Base-by-base conservation (phyloP, 2,113 vertebrate species). In the Callocephalon fimbriatum region DNA sequence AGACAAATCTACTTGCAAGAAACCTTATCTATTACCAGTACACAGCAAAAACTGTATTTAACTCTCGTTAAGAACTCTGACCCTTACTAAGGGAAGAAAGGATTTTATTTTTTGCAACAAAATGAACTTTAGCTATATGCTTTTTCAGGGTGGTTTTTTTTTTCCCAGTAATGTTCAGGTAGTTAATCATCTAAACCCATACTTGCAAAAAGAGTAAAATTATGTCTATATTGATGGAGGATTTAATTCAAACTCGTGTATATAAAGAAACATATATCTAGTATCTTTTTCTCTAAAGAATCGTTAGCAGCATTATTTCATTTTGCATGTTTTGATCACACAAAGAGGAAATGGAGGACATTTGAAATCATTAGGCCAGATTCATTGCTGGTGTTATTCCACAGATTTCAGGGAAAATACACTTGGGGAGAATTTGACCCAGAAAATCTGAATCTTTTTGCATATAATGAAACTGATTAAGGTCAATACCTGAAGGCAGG, bases 381-480 rank as follows among this genome's bases (percentile, higher is more conserved):
- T 88, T 65, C 18, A n/a, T 71, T 80, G 37, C 48, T 86, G 13
- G 3, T 83, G 38, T 44, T 91, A 82, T 23, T 73, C n/a, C 29
- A 48, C 53, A 89, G 66, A 88, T 82, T 72, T 73, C 70, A 93
- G n/a, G 9, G 25, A 48, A 68, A 84, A 89, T 91, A 85, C 37
- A n/a, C 62, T 27, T 72, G 68, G 70, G 87, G 42, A 90, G 65
- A 74, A 87, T 92, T 77, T 94, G 88, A 95, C 91, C 79, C 90
- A 94, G 91, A 96, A 96, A 95, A 90, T 83, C 44, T 72, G 81
- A 95, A 86, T 86, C 38, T 67, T 88, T 94, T 86, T 94, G 48
- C 74, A 89, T 94, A 66, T 62, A 79, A 87, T 93, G 85, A 94
- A 95, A 81, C 50, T 92, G 93, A 96, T 91, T 91, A 92, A 95